Conservation (phyloP, 2,888 invertebrate species). For the Hermaeophaga mercurialis region DNA sequence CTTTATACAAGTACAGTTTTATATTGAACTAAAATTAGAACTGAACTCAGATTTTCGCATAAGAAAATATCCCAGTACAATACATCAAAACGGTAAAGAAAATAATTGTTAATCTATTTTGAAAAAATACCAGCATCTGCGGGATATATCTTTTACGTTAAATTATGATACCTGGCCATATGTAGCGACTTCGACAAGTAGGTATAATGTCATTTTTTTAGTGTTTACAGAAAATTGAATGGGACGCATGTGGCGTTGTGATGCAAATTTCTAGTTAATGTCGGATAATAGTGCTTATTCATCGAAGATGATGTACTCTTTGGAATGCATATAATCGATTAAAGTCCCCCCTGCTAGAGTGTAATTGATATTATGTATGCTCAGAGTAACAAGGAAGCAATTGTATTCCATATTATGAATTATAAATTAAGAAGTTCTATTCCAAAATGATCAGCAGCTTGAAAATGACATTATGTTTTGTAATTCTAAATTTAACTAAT, state of each 20-base stretch:
- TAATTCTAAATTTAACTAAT: too few species aligned
- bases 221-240: not conserved
- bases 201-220: conserved; percentile 6
- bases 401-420: not conserved
- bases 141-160: conserved; percentile 14
- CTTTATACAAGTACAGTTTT: conserved; percentile 1
- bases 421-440: too few species aligned
- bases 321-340: conserved; percentile 2
- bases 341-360: not conserved
- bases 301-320: conserved; percentile 6
- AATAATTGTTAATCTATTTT: conserved; percentile 14
- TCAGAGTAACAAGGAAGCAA: conserved; percentile 2
- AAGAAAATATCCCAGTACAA: conserved; percentile 5
- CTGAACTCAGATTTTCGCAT: conserved; percentile 1
- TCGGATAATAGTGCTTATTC: conserved; percentile 8
- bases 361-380: conserved; percentile 2
- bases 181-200: conserved; percentile 3
- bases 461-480: too few species aligned
- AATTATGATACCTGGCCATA: conserved; percentile 8
- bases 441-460: too few species aligned
- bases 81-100: conserved; percentile 17
- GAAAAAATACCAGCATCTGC: conserved; percentile 7
- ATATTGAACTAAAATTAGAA: not conserved
- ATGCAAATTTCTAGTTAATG: conserved; percentile 1
- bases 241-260: conserved; percentile 1